phyloP scores from a whole-genome alignment of 2,113 vertebrate species.

The Callorhinus ursinus region DNA sequence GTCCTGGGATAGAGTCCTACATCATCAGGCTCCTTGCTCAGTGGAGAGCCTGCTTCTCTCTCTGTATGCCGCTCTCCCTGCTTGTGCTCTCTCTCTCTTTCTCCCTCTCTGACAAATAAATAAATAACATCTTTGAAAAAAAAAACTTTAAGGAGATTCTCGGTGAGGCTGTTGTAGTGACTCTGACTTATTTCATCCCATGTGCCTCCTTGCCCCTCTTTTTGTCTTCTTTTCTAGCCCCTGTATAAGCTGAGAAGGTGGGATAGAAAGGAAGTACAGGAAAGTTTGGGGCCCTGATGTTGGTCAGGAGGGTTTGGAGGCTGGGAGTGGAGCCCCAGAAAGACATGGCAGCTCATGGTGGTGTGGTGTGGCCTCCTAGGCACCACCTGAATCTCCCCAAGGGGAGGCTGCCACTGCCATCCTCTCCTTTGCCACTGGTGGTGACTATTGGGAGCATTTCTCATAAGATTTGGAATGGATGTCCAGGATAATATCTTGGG shows the following conservation, averaged over 20 bases:
- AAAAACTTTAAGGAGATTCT: constrained; percentile 15
- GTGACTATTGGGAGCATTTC: not conserved
- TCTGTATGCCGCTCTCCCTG: no score
- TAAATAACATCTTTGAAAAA: not conserved
- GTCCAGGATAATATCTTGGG: constrained; percentile 44
- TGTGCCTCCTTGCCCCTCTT: not conserved
- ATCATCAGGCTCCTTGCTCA: no score
- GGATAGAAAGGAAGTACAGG: not conserved
- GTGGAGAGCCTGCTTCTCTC: no score
- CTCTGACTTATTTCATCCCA: not conserved
- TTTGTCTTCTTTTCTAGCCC: not conserved
- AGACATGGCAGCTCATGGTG: not conserved
- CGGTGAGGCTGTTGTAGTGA: not conserved
- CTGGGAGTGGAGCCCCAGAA: not conserved
- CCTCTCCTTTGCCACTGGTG: not conserved
- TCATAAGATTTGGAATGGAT: not conserved
- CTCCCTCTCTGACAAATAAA: not conserved
- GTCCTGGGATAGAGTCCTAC: no score
- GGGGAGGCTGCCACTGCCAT: no score
- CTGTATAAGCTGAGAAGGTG: not conserved
- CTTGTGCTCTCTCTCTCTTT: no score
- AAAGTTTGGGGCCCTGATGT: not conserved
- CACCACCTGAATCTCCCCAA: not conserved
- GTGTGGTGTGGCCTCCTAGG: not conserved
- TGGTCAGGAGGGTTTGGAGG: not conserved